Evolutionary conservation across 2,797 vertebrate genomes (phyloP).

Genomic region (Rhyacichthys aspro): DNA sequence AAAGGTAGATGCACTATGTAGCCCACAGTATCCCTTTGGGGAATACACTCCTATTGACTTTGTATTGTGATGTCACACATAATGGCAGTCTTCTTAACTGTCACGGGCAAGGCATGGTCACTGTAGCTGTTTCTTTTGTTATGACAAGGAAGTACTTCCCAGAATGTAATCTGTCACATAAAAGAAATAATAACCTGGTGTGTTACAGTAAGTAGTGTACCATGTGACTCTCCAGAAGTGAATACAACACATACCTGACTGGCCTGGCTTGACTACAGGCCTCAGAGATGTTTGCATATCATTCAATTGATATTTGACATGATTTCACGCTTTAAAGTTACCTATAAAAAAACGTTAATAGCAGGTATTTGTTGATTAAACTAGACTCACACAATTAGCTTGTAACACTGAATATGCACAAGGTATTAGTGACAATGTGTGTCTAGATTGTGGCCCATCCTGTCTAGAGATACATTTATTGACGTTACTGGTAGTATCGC

Average conservation of each 20-base stretch:
- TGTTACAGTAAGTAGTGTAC: background rate
- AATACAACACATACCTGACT: background rate
- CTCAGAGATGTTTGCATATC: background rate
- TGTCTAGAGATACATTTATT: background rate
- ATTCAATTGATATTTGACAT: no score
- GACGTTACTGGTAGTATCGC: conserved; percentile 1
- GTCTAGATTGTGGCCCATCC: background rate
- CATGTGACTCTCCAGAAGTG: background rate
- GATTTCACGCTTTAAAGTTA: no score
- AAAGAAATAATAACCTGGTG: conserved; percentile 10
- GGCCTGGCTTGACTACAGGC: background rate
- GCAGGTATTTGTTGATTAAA: no score
- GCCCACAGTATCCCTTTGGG: background rate
- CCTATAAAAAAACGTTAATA: no score
- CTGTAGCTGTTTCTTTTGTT: conserved; percentile 4
- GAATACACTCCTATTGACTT: no score
- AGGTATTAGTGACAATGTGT: background rate
- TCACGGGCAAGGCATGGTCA: background rate
- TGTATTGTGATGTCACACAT: background rate
- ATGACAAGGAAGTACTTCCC: conserved; percentile 39
- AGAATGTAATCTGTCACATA: conserved; percentile 18
- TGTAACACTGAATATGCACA: background rate
- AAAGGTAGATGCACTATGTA: background rate
- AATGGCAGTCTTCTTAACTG: background rate
- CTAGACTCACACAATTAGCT: no score